phyloP scores from a whole-genome alignment of 1,140 invertebrate species.

The Tyrophagus putrescentiae region DNA sequence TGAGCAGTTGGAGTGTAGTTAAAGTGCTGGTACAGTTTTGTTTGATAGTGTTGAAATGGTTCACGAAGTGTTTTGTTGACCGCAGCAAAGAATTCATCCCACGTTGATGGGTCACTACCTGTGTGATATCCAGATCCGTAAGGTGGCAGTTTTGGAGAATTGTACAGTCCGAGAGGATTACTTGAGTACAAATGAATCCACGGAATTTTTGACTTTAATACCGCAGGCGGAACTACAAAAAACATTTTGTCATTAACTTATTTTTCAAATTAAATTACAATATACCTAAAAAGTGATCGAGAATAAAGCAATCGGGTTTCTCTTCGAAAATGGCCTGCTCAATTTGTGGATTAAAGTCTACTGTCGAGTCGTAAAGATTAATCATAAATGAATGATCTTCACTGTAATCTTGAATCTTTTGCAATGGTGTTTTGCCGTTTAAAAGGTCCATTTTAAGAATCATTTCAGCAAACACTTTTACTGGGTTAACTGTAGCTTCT shows the following conservation, averaged over 20 bases:
- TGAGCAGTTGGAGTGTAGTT: neutral
- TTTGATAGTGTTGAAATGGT: neutral
- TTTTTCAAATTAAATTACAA: too few species aligned
- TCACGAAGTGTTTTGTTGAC: neutral
- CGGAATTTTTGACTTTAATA: conserved; percentile 4
- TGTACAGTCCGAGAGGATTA: neutral
- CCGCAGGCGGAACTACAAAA: neutral
- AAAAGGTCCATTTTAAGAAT: too few species aligned
- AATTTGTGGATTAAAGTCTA: neutral
- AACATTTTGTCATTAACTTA: too few species aligned
- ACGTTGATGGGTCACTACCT: neutral
- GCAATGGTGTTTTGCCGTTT: neutral
- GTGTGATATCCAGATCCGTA: neutral
- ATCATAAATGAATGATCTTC: neutral
- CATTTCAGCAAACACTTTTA: too few species aligned
- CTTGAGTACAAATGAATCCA: conserved; percentile 5
- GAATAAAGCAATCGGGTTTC: conserved; percentile 13
- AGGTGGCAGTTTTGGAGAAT: conserved; percentile 1
- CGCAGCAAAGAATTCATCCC: neutral
- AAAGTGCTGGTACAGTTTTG: neutral
- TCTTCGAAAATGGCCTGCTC: neutral
- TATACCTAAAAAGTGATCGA: conserved; percentile 13
- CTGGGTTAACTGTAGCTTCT: too few species aligned
- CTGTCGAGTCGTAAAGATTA: neutral
- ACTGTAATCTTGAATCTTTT: neutral